phyloP scores from a whole-genome alignment of 1,140 invertebrate species.

The Thaumatotibia leucotreta region DNA sequence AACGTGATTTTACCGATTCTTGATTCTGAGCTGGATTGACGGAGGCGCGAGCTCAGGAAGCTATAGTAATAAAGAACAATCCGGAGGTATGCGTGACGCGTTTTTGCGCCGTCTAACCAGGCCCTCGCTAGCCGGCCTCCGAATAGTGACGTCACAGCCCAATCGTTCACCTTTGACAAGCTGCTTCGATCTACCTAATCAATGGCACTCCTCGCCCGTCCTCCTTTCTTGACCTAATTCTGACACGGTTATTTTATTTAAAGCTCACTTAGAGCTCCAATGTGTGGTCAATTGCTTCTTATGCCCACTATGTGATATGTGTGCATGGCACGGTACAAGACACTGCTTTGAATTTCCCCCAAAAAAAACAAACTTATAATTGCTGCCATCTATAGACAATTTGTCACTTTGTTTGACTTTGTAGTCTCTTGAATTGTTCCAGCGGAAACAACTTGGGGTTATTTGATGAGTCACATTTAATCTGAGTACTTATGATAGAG shows the following conservation, averaged over 20 bases:
- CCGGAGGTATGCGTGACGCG: neutral
- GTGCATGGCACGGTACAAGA: too few species aligned
- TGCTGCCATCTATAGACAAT: neutral
- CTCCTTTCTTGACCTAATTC: slow-evolving; percentile 1
- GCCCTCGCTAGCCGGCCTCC: neutral
- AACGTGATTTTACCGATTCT: neutral
- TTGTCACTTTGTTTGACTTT: neutral
- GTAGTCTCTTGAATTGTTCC: neutral
- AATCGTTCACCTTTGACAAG: slow-evolving; percentile 13
- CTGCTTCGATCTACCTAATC: slow-evolving; percentile 4
- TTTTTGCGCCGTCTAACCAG: neutral
- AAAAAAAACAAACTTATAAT: neutral
- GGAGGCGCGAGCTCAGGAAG: neutral
- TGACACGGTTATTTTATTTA: neutral
- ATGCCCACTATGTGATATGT: too few species aligned
- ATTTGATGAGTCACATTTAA: slow-evolving; percentile 1
- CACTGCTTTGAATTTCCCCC: neutral
- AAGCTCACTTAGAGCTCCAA: neutral
- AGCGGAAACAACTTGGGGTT: neutral
- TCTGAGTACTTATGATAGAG: neutral
- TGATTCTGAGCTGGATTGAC: neutral
- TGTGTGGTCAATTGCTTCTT: too few species aligned
- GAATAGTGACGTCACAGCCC: neutral
- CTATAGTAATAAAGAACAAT: neutral
- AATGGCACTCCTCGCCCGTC: slow-evolving; percentile 9